phyloP scores from a whole-genome alignment of 1,140 invertebrate species.

The Aphaenogaster rudis region DNA sequence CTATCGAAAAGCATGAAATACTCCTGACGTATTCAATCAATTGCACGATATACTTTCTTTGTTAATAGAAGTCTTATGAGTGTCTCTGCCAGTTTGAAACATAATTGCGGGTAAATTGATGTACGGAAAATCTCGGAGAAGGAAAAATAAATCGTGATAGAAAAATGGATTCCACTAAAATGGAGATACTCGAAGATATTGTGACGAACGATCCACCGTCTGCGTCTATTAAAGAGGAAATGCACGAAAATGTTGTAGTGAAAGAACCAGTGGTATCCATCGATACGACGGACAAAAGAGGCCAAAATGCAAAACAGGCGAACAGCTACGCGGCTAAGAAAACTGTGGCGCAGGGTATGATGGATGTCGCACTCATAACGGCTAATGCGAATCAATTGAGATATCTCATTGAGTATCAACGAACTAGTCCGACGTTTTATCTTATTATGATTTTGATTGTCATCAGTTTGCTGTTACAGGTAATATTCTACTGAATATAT shows the following conservation, averaged over 20 bases:
- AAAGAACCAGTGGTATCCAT: slow-evolving; percentile 48
- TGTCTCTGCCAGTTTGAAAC: neutral
- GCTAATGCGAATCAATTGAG: slow-evolving; percentile 95
- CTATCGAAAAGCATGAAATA: slow-evolving; percentile 11
- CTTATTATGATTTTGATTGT: slow-evolving; percentile 87
- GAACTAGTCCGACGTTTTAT: slow-evolving; percentile 87
- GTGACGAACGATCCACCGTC: neutral
- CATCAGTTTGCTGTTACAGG: slow-evolving; percentile 88
- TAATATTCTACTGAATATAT: slow-evolving; percentile 53
- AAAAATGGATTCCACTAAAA: neutral
- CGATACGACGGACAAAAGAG: slow-evolving; percentile 79
- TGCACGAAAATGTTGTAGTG: slow-evolving; percentile 30
- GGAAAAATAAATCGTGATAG: neutral
- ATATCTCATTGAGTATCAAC: slow-evolving; percentile 90
- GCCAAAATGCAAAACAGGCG: slow-evolving; percentile 56
- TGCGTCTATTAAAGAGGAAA: neutral
- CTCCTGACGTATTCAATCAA: neutral
- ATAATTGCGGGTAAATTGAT: neutral
- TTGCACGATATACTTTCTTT: neutral
- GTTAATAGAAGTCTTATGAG: neutral
- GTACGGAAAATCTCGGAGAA: neutral
- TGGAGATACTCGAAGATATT: neutral
- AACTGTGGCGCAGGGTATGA: slow-evolving; percentile 89
- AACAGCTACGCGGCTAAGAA: slow-evolving; percentile 87
- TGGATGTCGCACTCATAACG: slow-evolving; percentile 93